Percentiles rank a stretch among this genome's conserved stretches.
phyloP scores from a whole-genome alignment of 1,140 invertebrate species.

The Panagrolaimus sp. region DNA sequence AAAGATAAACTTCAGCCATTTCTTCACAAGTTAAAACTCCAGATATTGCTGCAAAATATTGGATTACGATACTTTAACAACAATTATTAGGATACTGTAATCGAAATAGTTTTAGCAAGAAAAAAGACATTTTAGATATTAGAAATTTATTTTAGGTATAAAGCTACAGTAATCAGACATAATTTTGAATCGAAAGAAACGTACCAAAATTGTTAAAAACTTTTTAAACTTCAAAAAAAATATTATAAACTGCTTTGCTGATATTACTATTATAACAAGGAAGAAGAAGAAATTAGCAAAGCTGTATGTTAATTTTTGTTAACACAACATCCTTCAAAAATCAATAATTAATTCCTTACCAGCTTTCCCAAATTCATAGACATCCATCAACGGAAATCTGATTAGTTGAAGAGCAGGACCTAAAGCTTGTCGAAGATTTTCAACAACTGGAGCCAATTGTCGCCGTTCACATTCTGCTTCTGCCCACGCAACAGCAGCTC shows the following conservation, averaged over 20 bases:
- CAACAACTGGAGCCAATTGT: slow-evolving; percentile 21
- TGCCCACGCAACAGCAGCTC: slow-evolving; percentile 30
- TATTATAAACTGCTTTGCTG: neutral
- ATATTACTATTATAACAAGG: no score
- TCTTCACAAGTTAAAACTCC: slow-evolving; percentile 40
- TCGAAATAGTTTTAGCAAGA: no score
- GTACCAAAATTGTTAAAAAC: neutral
- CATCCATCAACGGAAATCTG: slow-evolving; percentile 35
- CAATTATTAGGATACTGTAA: no score
- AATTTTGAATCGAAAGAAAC: no score
- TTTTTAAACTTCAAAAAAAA: neutral
- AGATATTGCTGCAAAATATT: slow-evolving; percentile 15
- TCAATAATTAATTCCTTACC: neutral
- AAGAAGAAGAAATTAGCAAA: no score
- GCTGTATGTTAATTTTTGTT: no score
- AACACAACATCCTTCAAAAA: neutral
- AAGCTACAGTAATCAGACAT: no score
- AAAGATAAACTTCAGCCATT: slow-evolving; percentile 46
- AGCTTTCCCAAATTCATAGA: slow-evolving; percentile 30
- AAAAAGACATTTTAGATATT: no score
- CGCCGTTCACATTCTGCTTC: slow-evolving; percentile 29
- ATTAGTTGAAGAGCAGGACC: slow-evolving; percentile 33
- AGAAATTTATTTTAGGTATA: no score
- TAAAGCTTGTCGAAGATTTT: slow-evolving; percentile 27
- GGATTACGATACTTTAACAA: no score